These are phyloP conservation scores for Connochaetes taurinus DNA, from an alignment of 2,113 vertebrate species.

Conservation along the genomic window DNA sequence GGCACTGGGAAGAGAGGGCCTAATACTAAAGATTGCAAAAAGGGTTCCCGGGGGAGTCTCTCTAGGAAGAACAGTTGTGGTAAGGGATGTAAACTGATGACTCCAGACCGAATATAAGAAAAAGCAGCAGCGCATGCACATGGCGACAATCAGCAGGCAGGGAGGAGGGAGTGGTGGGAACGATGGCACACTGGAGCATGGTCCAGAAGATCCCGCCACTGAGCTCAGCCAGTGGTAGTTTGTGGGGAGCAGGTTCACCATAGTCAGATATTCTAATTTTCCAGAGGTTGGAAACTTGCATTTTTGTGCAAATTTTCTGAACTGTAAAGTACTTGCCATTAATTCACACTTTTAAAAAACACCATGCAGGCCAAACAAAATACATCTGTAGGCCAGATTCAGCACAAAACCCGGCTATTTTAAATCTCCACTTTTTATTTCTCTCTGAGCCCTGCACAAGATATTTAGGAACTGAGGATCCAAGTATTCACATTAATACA, in stretches of 20 bases:
- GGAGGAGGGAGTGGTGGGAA: not conserved
- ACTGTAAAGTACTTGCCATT: conserved; percentile 16
- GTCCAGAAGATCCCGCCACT: not conserved
- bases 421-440: not conserved
- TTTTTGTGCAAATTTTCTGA: not conserved
- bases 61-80: not conserved
- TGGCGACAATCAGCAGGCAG: not conserved
- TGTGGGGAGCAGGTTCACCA: not conserved
- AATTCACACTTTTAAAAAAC: conserved; percentile 20
- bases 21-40: not conserved
- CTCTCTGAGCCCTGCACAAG: not conserved
- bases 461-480: not conserved
- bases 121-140: not conserved
- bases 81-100: not conserved
- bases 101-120: not conserved
- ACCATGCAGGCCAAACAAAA: not conserved
- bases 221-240: not conserved
- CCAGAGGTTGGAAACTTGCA: not conserved
- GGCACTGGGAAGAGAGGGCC: not conserved
- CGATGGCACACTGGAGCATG: not conserved
- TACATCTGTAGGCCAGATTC: not conserved
- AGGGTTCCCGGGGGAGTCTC: not conserved
- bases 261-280: conserved; percentile 26
- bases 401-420: not conserved
- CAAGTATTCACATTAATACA: not conserved